These are phyloP conservation scores for Aurelia coerulea DNA, from an alignment of 30 jellyfish, hydroid and myxozoan genomes.

Conservation along the genomic window DNA sequence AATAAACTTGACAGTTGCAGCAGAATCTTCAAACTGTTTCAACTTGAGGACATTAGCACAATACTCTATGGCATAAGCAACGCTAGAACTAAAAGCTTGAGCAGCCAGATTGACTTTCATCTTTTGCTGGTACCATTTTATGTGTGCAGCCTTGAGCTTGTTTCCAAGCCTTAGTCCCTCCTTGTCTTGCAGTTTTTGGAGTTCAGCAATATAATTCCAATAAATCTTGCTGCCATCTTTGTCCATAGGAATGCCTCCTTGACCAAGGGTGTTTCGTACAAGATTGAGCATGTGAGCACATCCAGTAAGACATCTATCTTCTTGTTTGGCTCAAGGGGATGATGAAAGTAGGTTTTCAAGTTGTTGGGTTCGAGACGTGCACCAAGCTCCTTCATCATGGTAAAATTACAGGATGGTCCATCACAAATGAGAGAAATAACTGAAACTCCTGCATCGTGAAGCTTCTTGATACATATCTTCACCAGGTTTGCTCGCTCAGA, in stretches of 20 bases:
- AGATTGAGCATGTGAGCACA: slow-evolving; percentile 87
- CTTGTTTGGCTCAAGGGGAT: slow-evolving; percentile 44
- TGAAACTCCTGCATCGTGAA: slow-evolving; percentile 35
- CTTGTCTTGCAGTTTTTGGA: slow-evolving; percentile 53
- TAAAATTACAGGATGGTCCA: slow-evolving; percentile 60
- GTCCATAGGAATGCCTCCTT: slow-evolving; percentile 65
- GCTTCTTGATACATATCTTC: slow-evolving; percentile 28
- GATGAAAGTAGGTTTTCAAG: slow-evolving; percentile 43
- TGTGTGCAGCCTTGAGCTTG: slow-evolving; percentile 51
- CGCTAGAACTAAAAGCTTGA: too few species aligned
- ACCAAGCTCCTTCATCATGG: slow-evolving; percentile 62
- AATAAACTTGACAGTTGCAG: too few species aligned
- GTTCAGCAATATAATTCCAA: slow-evolving; percentile 44
- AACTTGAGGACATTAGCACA: too few species aligned
- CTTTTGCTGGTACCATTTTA: slow-evolving; percentile 2
- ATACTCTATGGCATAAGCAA: too few species aligned
- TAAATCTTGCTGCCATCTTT: slow-evolving; percentile 30
- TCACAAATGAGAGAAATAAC: slow-evolving; percentile 58
- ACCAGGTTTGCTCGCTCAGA: slow-evolving; percentile 60
- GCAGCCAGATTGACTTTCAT: too few species aligned
- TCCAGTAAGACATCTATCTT: slow-evolving; percentile 53
- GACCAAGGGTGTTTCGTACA: slow-evolving; percentile 73
- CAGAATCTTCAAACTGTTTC: too few species aligned
- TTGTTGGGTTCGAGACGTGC: slow-evolving; percentile 19
- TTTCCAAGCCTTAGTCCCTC: slow-evolving; percentile 80